phyloP scores from a whole-genome alignment of 2,888 invertebrate genomes.

The Seira musarum region DNA sequence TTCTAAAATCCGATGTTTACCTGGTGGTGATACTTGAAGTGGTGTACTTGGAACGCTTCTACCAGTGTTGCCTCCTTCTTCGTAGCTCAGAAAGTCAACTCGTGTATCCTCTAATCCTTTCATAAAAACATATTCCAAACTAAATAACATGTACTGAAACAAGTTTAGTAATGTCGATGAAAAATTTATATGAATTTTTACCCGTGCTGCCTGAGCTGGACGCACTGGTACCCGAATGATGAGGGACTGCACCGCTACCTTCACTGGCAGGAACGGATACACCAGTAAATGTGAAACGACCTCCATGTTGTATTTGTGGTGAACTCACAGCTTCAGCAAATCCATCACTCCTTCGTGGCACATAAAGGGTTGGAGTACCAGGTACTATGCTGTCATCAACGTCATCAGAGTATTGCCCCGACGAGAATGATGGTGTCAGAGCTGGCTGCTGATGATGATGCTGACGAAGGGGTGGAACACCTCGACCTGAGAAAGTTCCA shows the following conservation, averaged over 20 bases:
- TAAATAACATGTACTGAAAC: no score
- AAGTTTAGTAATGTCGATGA: no score
- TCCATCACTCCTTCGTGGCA: conserved; percentile 86
- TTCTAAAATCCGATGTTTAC: no score
- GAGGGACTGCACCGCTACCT: not conserved
- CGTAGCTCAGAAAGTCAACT: conserved; percentile 80
- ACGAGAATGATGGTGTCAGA: conserved; percentile 54
- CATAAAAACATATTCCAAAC: not conserved
- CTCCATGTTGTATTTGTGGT: conserved; percentile 78
- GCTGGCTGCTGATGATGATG: conserved; percentile 64
- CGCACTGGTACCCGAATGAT: conserved; percentile 31
- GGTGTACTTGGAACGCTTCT: conserved; percentile 81
- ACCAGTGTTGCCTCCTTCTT: conserved; percentile 75
- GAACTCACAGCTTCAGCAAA: conserved; percentile 95
- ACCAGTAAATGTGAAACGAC: conserved; percentile 77
- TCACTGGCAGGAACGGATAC: conserved; percentile 24
- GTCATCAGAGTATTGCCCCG: conserved; percentile 76
- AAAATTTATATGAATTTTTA: no score
- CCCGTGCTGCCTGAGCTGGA: conserved; percentile 39
- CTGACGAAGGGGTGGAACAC: conserved; percentile 51
- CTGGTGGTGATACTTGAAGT: conserved; percentile 77
- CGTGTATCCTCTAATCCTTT: conserved; percentile 82
- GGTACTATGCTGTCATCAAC: conserved; percentile 89
- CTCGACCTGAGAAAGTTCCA: conserved; percentile 23
- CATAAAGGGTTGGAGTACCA: conserved; percentile 89